Conservation (phyloP, 1,140 invertebrate genomes). For the Drosophila pseudoobscura region DNA sequence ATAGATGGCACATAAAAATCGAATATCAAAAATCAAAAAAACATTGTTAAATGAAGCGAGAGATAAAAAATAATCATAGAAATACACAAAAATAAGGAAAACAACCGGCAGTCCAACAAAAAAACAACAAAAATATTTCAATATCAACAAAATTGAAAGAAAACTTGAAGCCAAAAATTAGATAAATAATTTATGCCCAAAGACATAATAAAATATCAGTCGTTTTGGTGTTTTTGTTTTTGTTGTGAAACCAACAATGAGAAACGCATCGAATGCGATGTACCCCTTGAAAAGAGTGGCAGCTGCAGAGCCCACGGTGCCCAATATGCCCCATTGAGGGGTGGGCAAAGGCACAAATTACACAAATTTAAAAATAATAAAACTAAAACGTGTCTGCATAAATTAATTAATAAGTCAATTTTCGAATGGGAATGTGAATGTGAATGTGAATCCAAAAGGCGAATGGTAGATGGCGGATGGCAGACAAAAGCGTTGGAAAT, state of each 20-base stretch:
- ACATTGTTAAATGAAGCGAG: constrained; percentile 47
- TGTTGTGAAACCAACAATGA: constrained; percentile 45
- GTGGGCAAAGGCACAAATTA: constrained; percentile 63
- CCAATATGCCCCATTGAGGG: constrained; percentile 9
- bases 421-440: constrained; percentile 49
- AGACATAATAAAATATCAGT: constrained; percentile 46
- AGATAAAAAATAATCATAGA: constrained; percentile 25
- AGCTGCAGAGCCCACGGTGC: not conserved
- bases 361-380: constrained; percentile 82
- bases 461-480: constrained; percentile 9
- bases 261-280: constrained; percentile 12
- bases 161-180: constrained; percentile 20
- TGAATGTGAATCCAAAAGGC: constrained; percentile 32
- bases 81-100: constrained; percentile 25
- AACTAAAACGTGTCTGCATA: constrained; percentile 83
- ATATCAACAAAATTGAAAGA: constrained; percentile 51
- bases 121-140: constrained; percentile 42
- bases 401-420: constrained; percentile 83
- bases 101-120: constrained; percentile 8
- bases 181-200: constrained; percentile 75
- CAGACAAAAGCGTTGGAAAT: constrained; percentile 22
- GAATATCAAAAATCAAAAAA: constrained; percentile 52
- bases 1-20: constrained; percentile 39
- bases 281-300: constrained; percentile 1
- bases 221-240: constrained; percentile 32